Percentiles rank a stretch among this genome's conserved stretches.
Conservation (phyloP, 2,888 invertebrate species). For the Drosophila longiperda region DNA sequence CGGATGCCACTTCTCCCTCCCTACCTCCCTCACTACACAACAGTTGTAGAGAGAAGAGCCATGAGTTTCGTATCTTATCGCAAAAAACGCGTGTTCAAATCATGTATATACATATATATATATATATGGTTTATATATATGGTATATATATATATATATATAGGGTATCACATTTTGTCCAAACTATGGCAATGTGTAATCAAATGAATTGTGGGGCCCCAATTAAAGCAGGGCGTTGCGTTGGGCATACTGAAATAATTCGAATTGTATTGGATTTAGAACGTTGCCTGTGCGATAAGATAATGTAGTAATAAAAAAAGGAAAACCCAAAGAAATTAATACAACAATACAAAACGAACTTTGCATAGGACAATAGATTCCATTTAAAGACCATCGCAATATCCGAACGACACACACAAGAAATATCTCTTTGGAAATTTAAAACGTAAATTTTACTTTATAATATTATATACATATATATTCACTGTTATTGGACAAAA, state of each 20-base stretch:
- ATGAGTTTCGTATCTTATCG: constrained; percentile 60
- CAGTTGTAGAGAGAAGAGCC: background rate
- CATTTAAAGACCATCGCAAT: constrained; percentile 28
- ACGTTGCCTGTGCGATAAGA: constrained; percentile 42
- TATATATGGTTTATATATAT: background rate
- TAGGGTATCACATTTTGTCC: constrained; percentile 16
- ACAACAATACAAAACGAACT: background rate
- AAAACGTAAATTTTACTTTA: background rate
- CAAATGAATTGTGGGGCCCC: constrained; percentile 3
- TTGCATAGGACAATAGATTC: constrained; percentile 31
- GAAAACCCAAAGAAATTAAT: background rate
- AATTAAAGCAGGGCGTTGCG: background rate
- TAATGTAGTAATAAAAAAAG: constrained; percentile 10
- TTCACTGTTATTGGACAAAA: constrained; percentile 24
- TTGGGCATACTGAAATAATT: constrained; percentile 1
- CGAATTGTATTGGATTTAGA: constrained; percentile 50
- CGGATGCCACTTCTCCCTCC: constrained; percentile 12
- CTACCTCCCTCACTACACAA: background rate
- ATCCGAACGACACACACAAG: background rate
- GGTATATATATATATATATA: constrained; percentile 7
- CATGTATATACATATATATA: constrained; percentile 48
- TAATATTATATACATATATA: background rate
- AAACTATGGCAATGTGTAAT: constrained; percentile 37
- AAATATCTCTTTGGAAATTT: background rate
- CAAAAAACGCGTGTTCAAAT: constrained; percentile 62